phyloP scores from a whole-genome alignment of 2,888 invertebrate genomes.

The Nowickia ferox region DNA sequence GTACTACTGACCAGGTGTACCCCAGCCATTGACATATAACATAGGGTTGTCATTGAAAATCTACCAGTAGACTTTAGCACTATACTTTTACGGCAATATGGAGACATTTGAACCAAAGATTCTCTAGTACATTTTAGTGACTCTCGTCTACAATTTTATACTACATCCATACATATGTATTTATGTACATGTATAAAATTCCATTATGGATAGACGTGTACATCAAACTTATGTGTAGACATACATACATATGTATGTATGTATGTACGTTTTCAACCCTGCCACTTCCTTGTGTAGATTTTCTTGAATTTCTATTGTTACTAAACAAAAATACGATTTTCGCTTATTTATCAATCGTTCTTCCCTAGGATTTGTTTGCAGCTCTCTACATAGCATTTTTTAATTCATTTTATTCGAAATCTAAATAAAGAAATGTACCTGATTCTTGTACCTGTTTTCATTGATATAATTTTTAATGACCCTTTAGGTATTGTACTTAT shows the following conservation, averaged over 20 bases:
- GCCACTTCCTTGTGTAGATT: background rate
- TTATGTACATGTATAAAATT: background rate
- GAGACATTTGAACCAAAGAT: too few species aligned
- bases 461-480: background rate
- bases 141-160: too few species aligned
- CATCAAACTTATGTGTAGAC: background rate
- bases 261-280: conserved; percentile 22
- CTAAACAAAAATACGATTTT: background rate
- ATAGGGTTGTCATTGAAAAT: too few species aligned
- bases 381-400: too few species aligned
- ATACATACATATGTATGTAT: background rate
- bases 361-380: background rate
- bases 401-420: background rate
- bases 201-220: too few species aligned
- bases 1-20: too few species aligned
- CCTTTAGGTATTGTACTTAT: background rate
- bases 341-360: background rate
- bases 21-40: too few species aligned
- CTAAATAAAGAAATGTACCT: conserved; percentile 14
- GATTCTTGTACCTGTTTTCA: conserved; percentile 11
- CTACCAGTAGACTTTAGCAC: too few species aligned
- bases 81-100: too few species aligned
- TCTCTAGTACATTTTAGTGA: too few species aligned
- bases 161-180: background rate
- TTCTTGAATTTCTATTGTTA: background rate